phyloP scores from a whole-genome alignment of 2,113 vertebrate species.

The Hyaena hyaena region DNA sequence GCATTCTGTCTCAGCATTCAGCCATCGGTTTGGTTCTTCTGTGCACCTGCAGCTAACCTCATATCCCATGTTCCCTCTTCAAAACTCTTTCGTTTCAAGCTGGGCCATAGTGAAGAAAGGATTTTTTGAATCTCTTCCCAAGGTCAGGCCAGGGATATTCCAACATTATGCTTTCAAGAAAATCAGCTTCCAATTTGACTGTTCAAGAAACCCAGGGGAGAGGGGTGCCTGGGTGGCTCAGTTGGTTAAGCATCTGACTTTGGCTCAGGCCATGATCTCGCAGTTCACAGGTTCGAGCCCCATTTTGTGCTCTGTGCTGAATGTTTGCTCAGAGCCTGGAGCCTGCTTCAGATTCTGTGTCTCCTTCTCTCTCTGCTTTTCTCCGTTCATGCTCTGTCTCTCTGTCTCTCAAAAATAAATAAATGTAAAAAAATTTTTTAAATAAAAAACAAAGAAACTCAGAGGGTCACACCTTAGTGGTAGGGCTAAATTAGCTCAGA shows the following conservation, averaged over 20 bases:
- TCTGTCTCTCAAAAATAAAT: no score
- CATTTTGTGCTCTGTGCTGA: no score
- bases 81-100: constrained; percentile 82
- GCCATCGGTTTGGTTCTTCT: constrained; percentile 86
- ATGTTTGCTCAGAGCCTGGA: no score
- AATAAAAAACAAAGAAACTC: not conserved
- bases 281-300: no score
- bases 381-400: no score
- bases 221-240: no score
- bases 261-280: no score
- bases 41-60: constrained; percentile 85
- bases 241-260: no score
- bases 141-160: constrained; percentile 88
- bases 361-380: no score
- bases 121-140: constrained; percentile 94
- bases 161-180: constrained; percentile 92
- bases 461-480: not conserved
- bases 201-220: not conserved
- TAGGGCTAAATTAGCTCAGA: not conserved
- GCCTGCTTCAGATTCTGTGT: no score
- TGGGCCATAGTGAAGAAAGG: constrained; percentile 92
- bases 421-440: no score
- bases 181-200: constrained; percentile 92
- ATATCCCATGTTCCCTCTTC: constrained; percentile 85
- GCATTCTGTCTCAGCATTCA: constrained; percentile 85